Evolutionary conservation across 2,888 invertebrate genomes (phyloP).

Genomic region (Morinoia aosen): DNA sequence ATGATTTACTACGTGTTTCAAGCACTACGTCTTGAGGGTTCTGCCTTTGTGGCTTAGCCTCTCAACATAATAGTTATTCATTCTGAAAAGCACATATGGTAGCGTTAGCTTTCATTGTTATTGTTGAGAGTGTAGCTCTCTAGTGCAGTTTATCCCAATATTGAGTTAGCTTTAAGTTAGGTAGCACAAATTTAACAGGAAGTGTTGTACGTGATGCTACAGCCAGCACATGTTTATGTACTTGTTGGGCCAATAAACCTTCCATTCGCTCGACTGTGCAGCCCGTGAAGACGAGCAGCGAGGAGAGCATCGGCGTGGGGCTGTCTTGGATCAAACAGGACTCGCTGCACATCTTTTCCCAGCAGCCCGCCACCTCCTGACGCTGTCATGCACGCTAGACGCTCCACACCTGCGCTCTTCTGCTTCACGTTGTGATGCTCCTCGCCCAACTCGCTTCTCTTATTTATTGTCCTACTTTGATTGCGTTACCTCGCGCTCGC

Average conservation of each 20-base stretch:
- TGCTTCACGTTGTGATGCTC: background rate
- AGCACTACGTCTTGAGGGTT: too few species aligned
- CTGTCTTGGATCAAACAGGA: slow-evolving; percentile 67
- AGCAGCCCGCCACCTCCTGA: slow-evolving; percentile 55
- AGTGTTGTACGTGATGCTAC: too few species aligned
- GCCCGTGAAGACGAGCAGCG: slow-evolving; percentile 54
- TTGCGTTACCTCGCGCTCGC: background rate
- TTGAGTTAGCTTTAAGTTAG: background rate
- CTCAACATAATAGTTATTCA: background rate
- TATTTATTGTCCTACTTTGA: background rate
- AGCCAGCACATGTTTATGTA: background rate
- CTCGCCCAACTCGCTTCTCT: background rate
- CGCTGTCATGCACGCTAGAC: background rate
- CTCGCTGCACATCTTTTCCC: slow-evolving; percentile 66
- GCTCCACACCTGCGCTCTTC: background rate
- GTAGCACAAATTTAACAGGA: background rate
- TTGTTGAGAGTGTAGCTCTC: background rate
- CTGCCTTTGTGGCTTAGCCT: background rate
- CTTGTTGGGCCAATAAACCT: background rate
- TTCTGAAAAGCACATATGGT: background rate
- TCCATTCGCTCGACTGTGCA: background rate
- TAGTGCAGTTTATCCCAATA: background rate
- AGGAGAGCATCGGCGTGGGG: slow-evolving; percentile 59
- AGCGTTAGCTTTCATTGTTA: background rate
- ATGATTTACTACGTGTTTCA: background rate